phyloP scores from a whole-genome alignment of 2,888 invertebrate species.

The Noctua fimbriata region DNA sequence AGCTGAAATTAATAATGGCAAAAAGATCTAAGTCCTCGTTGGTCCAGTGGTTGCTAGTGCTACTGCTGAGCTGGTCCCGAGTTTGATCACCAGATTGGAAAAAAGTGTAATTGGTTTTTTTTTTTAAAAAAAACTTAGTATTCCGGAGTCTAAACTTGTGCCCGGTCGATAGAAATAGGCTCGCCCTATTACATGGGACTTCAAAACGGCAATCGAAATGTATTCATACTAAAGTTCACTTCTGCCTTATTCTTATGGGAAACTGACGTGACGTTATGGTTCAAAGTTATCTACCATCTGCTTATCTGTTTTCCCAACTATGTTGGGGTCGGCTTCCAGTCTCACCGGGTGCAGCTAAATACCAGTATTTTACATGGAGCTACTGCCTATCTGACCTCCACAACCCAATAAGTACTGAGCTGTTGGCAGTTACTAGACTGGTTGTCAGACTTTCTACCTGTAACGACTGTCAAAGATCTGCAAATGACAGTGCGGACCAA shows the following conservation, averaged over 20 bases:
- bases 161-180: not conserved
- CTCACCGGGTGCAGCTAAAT: too few relatives aligned
- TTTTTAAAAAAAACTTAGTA: not conserved
- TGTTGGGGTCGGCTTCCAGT: too few relatives aligned
- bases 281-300: not conserved
- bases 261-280: not conserved
- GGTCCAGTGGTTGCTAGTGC: not conserved
- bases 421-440: too few relatives aligned
- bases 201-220: not conserved
- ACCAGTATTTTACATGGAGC: too few relatives aligned
- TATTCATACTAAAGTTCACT: not conserved
- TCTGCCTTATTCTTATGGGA: not conserved
- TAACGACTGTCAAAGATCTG: too few relatives aligned
- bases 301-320: too few relatives aligned
- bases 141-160: not conserved
- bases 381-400: too few relatives aligned
- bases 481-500: too few relatives aligned
- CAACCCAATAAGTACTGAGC: too few relatives aligned
- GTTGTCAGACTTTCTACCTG: too few relatives aligned
- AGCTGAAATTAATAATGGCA: not conserved
- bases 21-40: not conserved
- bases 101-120: not conserved
- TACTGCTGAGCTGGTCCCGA: not conserved
- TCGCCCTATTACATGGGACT: not conserved
- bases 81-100: not conserved